Base-by-base conservation (phyloP, 2,113 vertebrate species). In the Halichoerus grypus region DNA sequence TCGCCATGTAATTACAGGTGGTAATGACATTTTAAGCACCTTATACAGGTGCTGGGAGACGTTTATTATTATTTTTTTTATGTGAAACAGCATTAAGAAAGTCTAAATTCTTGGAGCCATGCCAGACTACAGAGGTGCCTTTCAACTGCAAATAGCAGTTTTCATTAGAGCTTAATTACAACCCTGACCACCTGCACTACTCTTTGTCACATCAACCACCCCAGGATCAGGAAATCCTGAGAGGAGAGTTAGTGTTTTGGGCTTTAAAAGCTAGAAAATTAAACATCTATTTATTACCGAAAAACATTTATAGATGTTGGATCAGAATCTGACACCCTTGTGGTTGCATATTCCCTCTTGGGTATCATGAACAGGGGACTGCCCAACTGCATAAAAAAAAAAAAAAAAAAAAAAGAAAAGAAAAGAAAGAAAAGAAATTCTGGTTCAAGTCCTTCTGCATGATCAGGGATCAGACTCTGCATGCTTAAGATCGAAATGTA, bases 1-100 rank as follows among this genome's bases (percentile, higher is more conserved):
- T 98, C 97, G 96, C 95, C 63, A 51, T 98, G 98, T 98, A 99
- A 99, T 99, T 99, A 98, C 98, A 98, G 97, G 96, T 98, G 96
- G 98, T 98, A 98, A 99, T 99, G 98, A 97, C 97, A 98, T 99
- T 99, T 98, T 99, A 98, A 99, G 98, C 96, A 98, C 98, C 96
- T 98, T 98, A 97, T 98, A 98, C 97, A 99, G 98, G 98, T 99
- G 98, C 91, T 98, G 57, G 93, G 77, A 95, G 96, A 93, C 46
- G 31, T 46, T 94, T 63, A 79, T 88, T 67, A 67, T 71, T 63
- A 24, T 61, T 76, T 96, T 96, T 95, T 98, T 97, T 96, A 97
- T 97, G 87, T 96, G 97, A 98, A 98, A 98, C 67, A 98, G 95
- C 90, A 98, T 98, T 98, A 98, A 98, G 97, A 92, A 98, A 98